A percentile compares a stretch with the other conserved stretches of the same genome.
These are phyloP conservation scores for Poecile atricapillus DNA, from an alignment of 2,113 vertebrate genomes.

Conservation along the genomic window DNA sequence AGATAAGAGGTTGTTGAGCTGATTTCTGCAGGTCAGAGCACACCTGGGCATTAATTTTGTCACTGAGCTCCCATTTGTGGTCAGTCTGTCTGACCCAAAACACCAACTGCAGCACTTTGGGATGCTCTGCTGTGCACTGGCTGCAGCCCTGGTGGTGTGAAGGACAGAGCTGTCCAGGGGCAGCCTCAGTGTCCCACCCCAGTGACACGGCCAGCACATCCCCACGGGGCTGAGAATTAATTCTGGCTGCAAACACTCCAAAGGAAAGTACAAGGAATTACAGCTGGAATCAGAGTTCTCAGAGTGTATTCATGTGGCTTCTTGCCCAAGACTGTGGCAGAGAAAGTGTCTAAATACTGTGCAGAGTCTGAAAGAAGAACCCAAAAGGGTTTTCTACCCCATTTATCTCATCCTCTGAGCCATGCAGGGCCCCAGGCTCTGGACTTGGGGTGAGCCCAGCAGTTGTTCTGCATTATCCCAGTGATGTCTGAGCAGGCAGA, in stretches of 20 bases:
- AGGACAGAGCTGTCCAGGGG: not conserved
- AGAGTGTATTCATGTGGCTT: not conserved
- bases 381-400: not conserved
- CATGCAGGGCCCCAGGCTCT: not conserved
- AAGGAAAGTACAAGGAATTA: not conserved
- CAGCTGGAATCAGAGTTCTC: not conserved
- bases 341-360: not conserved
- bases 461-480: conserved; percentile 7
- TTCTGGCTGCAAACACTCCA: not conserved
- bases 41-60: not conserved
- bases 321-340: not conserved
- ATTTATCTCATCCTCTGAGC: not conserved
- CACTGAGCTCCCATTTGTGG: rapidly evolving
- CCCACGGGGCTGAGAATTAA: not conserved
- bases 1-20: not conserved
- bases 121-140: not conserved
- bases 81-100: not conserved
- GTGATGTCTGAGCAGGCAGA: not conserved
- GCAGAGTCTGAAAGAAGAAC: not conserved
- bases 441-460: conserved; percentile 2
- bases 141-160: rapidly evolving
- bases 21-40: not conserved
- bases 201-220: rapidly evolving
- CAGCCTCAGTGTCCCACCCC: not conserved
- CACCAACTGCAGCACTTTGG: not conserved